phyloP scores from a whole-genome alignment of 2,113 vertebrate genomes.

The Gnathonemus longibarbis region DNA sequence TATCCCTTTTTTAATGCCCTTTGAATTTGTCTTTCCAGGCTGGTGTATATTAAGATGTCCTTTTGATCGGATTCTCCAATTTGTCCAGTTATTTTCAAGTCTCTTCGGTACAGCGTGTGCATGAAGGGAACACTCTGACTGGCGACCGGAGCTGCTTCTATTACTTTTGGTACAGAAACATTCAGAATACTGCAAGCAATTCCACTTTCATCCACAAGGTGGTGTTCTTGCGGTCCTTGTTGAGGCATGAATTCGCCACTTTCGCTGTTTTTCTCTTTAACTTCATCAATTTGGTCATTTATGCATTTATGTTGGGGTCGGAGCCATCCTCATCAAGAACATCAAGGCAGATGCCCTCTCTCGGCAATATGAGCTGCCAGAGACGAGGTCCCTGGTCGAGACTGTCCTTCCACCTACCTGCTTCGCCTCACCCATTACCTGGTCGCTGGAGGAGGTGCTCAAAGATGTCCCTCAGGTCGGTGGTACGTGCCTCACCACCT shows the following conservation, averaged over 20 bases:
- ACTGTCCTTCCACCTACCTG: too few species aligned
- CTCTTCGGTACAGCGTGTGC: neutral
- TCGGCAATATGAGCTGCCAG: too few species aligned
- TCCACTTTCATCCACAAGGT: neutral
- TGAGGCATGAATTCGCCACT: neutral
- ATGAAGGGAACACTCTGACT: neutral
- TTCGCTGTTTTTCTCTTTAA: neutral
- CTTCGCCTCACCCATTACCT: too few species aligned
- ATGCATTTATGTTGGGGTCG: neutral
- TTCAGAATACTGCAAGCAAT: neutral
- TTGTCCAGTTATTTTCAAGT: neutral
- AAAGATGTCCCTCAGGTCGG: too few species aligned
- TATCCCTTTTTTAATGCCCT: too few species aligned
- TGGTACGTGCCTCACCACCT: too few species aligned
- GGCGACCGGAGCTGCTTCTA: neutral
- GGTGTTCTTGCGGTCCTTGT: neutral
- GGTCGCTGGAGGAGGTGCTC: too few species aligned
- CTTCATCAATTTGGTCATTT: neutral
- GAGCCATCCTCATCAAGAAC: too few species aligned
- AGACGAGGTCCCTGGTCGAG: too few species aligned
- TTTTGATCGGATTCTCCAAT: neutral
- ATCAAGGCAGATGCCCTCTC: too few species aligned
- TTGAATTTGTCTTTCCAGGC: neutral
- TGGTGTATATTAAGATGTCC: neutral
- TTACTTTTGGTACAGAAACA: neutral